phyloP scores from a whole-genome alignment of 2,113 vertebrate genomes.

The Cyprinodon brontotheroides region DNA sequence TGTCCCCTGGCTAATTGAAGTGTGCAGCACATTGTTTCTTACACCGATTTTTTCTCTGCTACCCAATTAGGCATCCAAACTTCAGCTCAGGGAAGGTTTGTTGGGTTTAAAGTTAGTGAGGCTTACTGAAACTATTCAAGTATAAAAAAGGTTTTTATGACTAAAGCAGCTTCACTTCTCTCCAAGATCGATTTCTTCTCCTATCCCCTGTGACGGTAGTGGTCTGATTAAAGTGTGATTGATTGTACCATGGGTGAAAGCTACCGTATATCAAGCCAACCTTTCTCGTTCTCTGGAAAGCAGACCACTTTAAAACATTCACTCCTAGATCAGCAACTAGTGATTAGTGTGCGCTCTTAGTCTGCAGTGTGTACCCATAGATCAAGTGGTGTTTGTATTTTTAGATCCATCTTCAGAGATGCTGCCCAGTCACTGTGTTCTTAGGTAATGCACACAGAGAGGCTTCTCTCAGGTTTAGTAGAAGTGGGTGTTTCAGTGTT shows the following conservation, averaged over 20 bases:
- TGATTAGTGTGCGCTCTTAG: slow-evolving; percentile 48
- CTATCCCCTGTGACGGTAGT: slow-evolving; percentile 53
- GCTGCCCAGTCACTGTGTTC: slow-evolving; percentile 25
- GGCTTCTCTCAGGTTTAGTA: slow-evolving; percentile 21
- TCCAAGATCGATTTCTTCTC: slow-evolving; percentile 34
- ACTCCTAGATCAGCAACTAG: slow-evolving; percentile 53
- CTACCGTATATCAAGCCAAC: slow-evolving; percentile 39
- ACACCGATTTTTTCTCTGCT: no score
- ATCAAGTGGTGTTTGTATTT: slow-evolving; percentile 63
- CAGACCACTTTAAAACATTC: slow-evolving; percentile 65
- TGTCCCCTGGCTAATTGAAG: no score
- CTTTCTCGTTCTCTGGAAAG: slow-evolving; percentile 38
- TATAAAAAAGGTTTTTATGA: background rate
- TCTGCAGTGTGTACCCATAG: slow-evolving; percentile 32
- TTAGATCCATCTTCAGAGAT: slow-evolving; percentile 38
- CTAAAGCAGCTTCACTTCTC: slow-evolving; percentile 9
- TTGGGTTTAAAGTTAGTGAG: background rate
- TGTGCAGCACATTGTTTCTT: no score
- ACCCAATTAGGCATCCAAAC: background rate
- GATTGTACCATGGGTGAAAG: slow-evolving; percentile 57
- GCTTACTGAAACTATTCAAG: background rate
- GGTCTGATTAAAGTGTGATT: slow-evolving; percentile 65
- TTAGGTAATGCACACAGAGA: slow-evolving; percentile 41
- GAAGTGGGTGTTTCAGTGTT: slow-evolving; percentile 63
- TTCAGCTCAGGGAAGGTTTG: background rate